phyloP scores from a whole-genome alignment of 2,888 invertebrate genomes.

The Hydroisotoma schaefferi region DNA sequence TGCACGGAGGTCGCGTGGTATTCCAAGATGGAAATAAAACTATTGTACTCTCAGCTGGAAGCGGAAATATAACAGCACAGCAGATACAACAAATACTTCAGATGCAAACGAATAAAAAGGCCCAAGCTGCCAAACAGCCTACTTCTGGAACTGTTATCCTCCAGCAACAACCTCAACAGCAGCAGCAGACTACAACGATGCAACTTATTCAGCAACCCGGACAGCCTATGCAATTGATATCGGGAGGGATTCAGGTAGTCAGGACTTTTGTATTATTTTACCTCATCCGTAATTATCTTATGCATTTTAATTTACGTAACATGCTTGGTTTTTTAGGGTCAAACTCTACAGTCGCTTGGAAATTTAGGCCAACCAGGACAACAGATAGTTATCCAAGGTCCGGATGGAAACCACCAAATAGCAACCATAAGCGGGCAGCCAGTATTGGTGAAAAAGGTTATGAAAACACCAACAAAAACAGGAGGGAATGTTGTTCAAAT shows the following conservation, averaged over 20 bases:
- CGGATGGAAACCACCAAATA: constrained; percentile 16
- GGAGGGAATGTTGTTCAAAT: constrained; percentile 15
- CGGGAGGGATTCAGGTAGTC: neutral
- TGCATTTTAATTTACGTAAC: too few relatives aligned
- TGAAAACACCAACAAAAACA: constrained; percentile 15
- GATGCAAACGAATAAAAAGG: constrained; percentile 10
- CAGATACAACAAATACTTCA: constrained; percentile 13
- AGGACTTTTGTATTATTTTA: too few relatives aligned
- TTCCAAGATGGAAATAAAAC: constrained; percentile 28
- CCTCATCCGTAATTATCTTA: too few relatives aligned
- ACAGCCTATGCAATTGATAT: constrained; percentile 5
- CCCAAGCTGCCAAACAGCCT: constrained; percentile 13
- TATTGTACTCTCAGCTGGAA: constrained; percentile 12
- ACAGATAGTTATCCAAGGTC: neutral
- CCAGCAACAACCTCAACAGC: constrained; percentile 10
- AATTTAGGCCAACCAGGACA: constrained; percentile 9
- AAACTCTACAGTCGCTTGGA: neutral
- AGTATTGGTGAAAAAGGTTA: constrained; percentile 33
- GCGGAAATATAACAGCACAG: neutral
- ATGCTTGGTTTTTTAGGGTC: neutral
- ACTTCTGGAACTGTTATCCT: constrained; percentile 7
- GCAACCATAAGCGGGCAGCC: constrained; percentile 30
- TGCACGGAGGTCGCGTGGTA: constrained; percentile 14
- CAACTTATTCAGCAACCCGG: constrained; percentile 7
- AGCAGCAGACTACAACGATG: constrained; percentile 15